A percentile compares a stretch with the other conserved stretches of the same genome.
Conservation (phyloP, 2,113 vertebrate species). For the Serinus canaria region DNA sequence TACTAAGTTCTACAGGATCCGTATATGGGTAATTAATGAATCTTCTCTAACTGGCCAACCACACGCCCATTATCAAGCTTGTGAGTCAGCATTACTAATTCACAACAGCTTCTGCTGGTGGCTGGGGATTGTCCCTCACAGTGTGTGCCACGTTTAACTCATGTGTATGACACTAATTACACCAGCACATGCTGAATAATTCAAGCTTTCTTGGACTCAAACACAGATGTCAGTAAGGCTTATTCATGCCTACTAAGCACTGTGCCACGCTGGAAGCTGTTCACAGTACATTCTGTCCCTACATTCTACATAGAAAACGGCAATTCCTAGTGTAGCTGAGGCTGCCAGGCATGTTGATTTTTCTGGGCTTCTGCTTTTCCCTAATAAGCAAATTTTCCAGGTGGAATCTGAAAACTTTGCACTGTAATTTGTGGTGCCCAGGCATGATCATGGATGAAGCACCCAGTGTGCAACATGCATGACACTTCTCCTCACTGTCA, state of each 20-base stretch:
- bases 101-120: neutral
- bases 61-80: neutral
- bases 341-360: neutral
- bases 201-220: neutral
- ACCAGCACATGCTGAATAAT: constrained; percentile 14
- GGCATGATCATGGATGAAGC: neutral
- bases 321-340: neutral
- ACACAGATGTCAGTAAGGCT: neutral
- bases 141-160: neutral
- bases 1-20: neutral
- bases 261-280: neutral
- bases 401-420: neutral
- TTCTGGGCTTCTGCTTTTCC: neutral
- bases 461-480: too few relatives aligned
- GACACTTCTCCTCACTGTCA: neutral
- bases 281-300: neutral
- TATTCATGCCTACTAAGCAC: neutral
- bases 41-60: neutral
- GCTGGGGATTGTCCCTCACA: neutral
- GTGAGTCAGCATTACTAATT: constrained; percentile 15
- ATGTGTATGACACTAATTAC: constrained; percentile 5
- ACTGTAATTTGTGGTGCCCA: neutral
- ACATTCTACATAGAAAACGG: neutral
- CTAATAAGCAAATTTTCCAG: neutral
- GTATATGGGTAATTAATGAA: constrained; percentile 13